A percentile compares a stretch with the other conserved stretches of the same genome.
Evolutionary conservation across 2,113 vertebrate genomes (phyloP).

Genomic region (Agapornis roseicollis): DNA sequence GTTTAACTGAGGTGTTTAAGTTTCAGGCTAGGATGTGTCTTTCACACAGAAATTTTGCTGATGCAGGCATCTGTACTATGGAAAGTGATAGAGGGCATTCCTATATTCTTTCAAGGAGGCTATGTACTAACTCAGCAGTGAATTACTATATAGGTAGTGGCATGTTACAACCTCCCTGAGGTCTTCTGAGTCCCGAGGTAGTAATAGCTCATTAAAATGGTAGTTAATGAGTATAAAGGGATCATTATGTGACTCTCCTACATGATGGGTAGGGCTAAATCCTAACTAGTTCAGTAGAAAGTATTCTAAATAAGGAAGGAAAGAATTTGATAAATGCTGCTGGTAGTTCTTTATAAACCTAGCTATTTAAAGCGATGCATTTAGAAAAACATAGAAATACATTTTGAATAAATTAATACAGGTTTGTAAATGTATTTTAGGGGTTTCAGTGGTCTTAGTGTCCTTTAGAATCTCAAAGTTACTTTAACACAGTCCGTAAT

Average conservation of each 20-base stretch:
- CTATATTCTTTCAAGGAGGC: constrained; percentile 58
- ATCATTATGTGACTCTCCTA: constrained; percentile 39
- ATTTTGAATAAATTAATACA: not conserved
- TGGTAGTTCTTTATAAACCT: not conserved
- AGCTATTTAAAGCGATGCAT: not conserved
- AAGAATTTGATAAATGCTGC: not conserved
- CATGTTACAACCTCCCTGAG: constrained; percentile 69
- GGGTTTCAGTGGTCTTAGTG: not conserved
- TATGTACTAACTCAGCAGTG: constrained; percentile 61
- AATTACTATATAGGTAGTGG: constrained; percentile 68
- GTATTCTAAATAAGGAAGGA: constrained; percentile 5
- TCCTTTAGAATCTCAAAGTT: not conserved
- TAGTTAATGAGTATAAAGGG: constrained; percentile 66
- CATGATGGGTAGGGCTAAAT: constrained; percentile 1
- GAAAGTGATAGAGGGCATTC: constrained; percentile 37
- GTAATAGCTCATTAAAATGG: constrained; percentile 70
- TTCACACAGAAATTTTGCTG: constrained; percentile 28
- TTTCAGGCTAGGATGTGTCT: not conserved
- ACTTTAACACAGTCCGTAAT: not conserved
- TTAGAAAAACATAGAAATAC: not conserved
- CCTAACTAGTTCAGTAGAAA: constrained; percentile 40
- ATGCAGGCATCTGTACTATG: not conserved
- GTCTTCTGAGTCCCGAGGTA: constrained; percentile 60
- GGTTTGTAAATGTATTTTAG: not conserved
- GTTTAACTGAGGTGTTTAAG: not conserved